A percentile compares a stretch with the other conserved stretches of the same genome.
These are phyloP conservation scores for Stigmatopora nigra DNA, from an alignment of 2,113 vertebrate species.

Conservation along the genomic window DNA sequence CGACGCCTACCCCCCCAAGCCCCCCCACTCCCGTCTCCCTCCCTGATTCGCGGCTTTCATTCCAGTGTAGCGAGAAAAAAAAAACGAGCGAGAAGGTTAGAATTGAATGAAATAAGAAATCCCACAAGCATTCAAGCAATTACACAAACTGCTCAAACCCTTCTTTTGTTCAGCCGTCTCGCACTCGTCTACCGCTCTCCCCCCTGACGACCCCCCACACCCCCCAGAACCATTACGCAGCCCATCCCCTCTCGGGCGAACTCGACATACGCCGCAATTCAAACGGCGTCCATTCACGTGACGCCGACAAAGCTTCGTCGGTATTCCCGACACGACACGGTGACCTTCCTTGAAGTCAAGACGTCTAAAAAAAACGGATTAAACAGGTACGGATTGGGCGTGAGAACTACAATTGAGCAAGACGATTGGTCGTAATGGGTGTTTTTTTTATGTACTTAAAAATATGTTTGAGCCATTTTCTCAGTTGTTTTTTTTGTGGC, in stretches of 20 bases:
- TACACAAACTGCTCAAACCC: slow-evolving; percentile 52
- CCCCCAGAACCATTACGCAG: neutral
- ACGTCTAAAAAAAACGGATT: neutral
- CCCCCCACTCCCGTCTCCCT: neutral
- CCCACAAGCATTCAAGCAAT: slow-evolving; percentile 68
- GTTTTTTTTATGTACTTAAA: no score
- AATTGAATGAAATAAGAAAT: slow-evolving; percentile 61
- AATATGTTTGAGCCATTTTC: no score
- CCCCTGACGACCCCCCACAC: neutral
- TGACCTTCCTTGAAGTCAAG: no score
- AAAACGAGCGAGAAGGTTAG: slow-evolving; percentile 50
- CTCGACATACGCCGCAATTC: slow-evolving; percentile 65
- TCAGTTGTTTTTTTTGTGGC: no score
- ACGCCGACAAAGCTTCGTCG: slow-evolving; percentile 9
- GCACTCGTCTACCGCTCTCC: slow-evolving; percentile 7
- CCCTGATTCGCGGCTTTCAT: neutral
- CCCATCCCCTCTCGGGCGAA: slow-evolving; percentile 25
- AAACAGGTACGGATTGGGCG: neutral
- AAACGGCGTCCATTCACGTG: slow-evolving; percentile 65
- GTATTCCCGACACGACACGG: no score
- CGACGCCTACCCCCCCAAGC: no score
- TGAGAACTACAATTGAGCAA: neutral
- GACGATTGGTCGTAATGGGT: no score
- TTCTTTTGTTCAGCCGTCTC: slow-evolving; percentile 26
- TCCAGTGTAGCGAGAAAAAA: slow-evolving; percentile 42